Conservation (phyloP, 1,140 invertebrate species). For the Conus betulinus region DNA sequence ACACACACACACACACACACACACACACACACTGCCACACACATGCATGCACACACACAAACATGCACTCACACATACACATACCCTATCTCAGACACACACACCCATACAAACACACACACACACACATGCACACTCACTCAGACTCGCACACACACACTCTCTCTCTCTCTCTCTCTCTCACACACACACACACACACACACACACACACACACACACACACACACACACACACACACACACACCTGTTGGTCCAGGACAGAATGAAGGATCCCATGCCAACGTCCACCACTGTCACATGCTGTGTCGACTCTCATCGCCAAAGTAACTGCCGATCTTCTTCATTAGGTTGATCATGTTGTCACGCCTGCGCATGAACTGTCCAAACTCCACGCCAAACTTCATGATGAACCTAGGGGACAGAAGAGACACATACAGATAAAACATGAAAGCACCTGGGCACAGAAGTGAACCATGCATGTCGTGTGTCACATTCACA, state of each 20-base stretch:
- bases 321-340: constrained; percentile 38
- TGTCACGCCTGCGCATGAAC: neutral
- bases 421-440: constrained; percentile 71
- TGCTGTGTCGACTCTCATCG: constrained; percentile 37
- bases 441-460: neutral
- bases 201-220: neutral
- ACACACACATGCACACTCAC: neutral
- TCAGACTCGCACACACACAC: too few species aligned
- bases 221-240: neutral
- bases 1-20: too few species aligned
- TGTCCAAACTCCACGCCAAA: constrained; percentile 30
- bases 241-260: constrained; percentile 43
- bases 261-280: constrained; percentile 36
- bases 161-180: too few species aligned
- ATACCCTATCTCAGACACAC: neutral
- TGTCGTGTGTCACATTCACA: neutral
- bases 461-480: neutral
- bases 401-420: constrained; percentile 78
- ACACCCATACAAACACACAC: neutral
- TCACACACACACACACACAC: too few species aligned
- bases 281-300: constrained; percentile 39
- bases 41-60: too few species aligned
- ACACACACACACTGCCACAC: neutral
- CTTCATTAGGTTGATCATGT: constrained; percentile 39
- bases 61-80: constrained; percentile 10